phyloP scores from a whole-genome alignment of 2,888 invertebrate species.

The Pterostichus madidus region DNA sequence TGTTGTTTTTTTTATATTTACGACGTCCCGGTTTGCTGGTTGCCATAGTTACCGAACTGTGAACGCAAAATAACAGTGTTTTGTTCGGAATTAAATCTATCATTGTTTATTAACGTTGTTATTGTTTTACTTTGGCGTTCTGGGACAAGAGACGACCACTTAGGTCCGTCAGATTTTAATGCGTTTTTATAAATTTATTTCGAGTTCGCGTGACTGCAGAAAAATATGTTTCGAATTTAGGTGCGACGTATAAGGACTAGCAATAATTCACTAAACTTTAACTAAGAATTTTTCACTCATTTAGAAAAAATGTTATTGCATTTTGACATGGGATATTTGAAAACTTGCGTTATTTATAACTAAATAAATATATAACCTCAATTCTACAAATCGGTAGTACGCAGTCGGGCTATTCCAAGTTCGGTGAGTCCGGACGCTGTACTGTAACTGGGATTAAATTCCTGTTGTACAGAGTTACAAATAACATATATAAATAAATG shows the following conservation, averaged over 20 bases:
- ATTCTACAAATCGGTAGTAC: too few species aligned
- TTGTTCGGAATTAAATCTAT: conserved; percentile 69
- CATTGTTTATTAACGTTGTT: conserved; percentile 70
- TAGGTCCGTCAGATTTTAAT: conserved; percentile 11
- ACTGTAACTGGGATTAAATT: too few species aligned
- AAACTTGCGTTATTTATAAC: too few species aligned
- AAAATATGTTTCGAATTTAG: conserved; percentile 19
- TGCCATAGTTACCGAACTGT: conserved; percentile 75
- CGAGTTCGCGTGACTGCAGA: conserved; percentile 17
- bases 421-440: too few species aligned
- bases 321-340: background rate
- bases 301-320: conserved; percentile 48
- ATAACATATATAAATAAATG: too few species aligned
- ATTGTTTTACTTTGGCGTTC: conserved; percentile 68
- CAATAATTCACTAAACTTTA: conserved; percentile 27
- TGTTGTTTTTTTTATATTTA: conserved; percentile 74
- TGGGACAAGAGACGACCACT: conserved; percentile 67
- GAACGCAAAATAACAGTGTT: conserved; percentile 75
- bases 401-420: too few species aligned
- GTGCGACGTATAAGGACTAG: conserved; percentile 29
- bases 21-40: conserved; percentile 76
- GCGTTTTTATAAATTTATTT: conserved; percentile 26
- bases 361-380: too few species aligned
- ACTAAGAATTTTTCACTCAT: conserved; percentile 60
- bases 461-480: too few species aligned